A percentile compares a stretch with the other conserved stretches of the same genome.
phyloP scores from a whole-genome alignment of 37 sponge, comb jelly and placozoan genomes.

The Dysidea cf. avara region DNA sequence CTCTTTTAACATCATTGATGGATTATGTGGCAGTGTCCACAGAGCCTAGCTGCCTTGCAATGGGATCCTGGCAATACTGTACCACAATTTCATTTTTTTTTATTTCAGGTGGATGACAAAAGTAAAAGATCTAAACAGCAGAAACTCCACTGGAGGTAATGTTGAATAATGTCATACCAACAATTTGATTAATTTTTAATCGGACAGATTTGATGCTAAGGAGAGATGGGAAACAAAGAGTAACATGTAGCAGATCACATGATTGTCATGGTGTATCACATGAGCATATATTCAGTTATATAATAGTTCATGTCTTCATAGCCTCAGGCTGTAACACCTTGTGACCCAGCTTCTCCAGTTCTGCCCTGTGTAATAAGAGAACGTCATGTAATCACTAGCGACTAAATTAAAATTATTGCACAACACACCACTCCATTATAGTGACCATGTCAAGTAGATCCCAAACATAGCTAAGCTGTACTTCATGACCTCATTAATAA shows the following conservation, averaged over 20 bases:
- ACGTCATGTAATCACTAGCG: too few species aligned
- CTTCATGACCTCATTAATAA: too few species aligned
- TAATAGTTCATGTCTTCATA: conserved; percentile 29
- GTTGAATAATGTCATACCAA: neutral
- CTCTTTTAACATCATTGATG: too few species aligned
- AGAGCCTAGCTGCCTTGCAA: too few species aligned
- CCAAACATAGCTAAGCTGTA: too few species aligned
- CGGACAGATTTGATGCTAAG: conserved; percentile 61
- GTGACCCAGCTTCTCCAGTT: conserved; percentile 80
- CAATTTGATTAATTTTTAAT: neutral
- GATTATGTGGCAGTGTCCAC: too few species aligned
- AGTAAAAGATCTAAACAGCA: conserved; percentile 24
- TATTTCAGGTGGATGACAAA: conserved; percentile 28
- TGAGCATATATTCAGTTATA: neutral
- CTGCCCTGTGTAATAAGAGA: too few species aligned
- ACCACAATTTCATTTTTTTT: neutral
- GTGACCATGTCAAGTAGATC: too few species aligned
- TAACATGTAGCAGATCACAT: conserved; percentile 75
- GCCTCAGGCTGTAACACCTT: conserved; percentile 41
- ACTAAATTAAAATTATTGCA: too few species aligned
- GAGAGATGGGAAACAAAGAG: conserved; percentile 76
- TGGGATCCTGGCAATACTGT: neutral
- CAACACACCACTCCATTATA: too few species aligned
- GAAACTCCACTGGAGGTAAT: conserved; percentile 56
- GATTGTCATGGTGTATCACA: neutral